Evolutionary conservation across 2,113 vertebrate species (phyloP), one percentile per base, ranked within the genome.

Genomic region (Osmerus eperlanus): DNA sequence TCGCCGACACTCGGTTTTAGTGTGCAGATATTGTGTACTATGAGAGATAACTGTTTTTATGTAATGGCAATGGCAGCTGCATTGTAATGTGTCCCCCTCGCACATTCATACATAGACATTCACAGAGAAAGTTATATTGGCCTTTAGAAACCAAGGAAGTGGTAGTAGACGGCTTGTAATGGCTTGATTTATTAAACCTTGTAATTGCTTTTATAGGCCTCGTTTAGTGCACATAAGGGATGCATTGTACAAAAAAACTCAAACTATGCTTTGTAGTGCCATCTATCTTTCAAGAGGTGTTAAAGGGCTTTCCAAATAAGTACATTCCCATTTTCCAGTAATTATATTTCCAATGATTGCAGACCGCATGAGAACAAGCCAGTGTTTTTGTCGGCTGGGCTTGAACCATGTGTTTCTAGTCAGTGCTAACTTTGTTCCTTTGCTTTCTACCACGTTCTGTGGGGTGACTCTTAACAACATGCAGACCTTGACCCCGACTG

Each of bases 261-360:
- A 72, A 75, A n/a, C 29, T 25, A 47, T 12, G 52, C 12, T 73
- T 61, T 72, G n/a, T 72, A 53, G 58, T 67, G 8, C 4, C 32
- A 23, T 32, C 41, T 25, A 28, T 71, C 41, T 62, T 71, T 52
- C 54, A 16, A 59, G 15, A 59, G 61, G 28, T 51, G 21, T 68
- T 32, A 68, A 19, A 69, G 28, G 16, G 11, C 41, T 60, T 28
- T 9, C 25, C 51, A 75, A 41, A 67, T 19, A 36, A 51, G 28
- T 58, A 13, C 23, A 15, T 36, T 64, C 5, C 32, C 15, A 15
- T 28, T 67, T 73, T 67, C 59, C 58, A 61, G 3, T 23, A 63
- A 66, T 68, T 62, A 66, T 62, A 69, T 69, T 65, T 70, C 36
- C 56, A 73, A 32, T 76, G 67, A 67, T 73, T 59, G 41, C 72